These are phyloP conservation scores for Cossypha heuglini DNA, from an alignment of 2,797 vertebrate genomes.

Conservation along the genomic window DNA sequence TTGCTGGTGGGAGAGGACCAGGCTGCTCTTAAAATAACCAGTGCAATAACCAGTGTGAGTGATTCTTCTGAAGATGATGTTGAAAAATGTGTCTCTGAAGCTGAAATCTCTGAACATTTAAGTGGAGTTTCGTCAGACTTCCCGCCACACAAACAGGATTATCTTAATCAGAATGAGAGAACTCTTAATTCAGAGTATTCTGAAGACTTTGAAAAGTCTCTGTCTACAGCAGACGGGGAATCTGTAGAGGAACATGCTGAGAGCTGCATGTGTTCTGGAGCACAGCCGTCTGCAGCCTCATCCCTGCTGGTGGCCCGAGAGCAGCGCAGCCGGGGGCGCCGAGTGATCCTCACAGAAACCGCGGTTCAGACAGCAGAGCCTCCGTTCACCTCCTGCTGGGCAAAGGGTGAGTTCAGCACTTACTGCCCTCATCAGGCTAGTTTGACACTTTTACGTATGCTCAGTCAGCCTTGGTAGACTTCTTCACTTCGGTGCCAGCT, in stretches of 20 bases:
- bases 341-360: slow-evolving; percentile 67
- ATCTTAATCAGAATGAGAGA: neutral
- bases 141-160: neutral
- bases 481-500: neutral
- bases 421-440: accelerated
- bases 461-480: neutral
- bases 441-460: neutral
- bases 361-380: slow-evolving; percentile 80
- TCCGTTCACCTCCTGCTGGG: slow-evolving; percentile 45
- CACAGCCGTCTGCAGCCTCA: accelerated
- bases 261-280: neutral
- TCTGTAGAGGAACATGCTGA: neutral
- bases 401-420: slow-evolving; percentile 68
- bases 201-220: slow-evolving; percentile 67
- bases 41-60: neutral
- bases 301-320: accelerated
- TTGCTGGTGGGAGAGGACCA: neutral
- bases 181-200: slow-evolving; percentile 42
- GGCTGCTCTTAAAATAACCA: neutral
- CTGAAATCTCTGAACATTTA: slow-evolving; percentile 78
- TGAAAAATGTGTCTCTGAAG: slow-evolving; percentile 56
- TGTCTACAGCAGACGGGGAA: neutral
- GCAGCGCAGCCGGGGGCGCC: accelerated
- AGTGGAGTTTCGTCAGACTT: slow-evolving; percentile 1
- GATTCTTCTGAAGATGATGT: slow-evolving; percentile 62